Evolutionary conservation across 2,113 vertebrate species (phyloP).

Genomic region (Peucedramus taeniatus): DNA sequence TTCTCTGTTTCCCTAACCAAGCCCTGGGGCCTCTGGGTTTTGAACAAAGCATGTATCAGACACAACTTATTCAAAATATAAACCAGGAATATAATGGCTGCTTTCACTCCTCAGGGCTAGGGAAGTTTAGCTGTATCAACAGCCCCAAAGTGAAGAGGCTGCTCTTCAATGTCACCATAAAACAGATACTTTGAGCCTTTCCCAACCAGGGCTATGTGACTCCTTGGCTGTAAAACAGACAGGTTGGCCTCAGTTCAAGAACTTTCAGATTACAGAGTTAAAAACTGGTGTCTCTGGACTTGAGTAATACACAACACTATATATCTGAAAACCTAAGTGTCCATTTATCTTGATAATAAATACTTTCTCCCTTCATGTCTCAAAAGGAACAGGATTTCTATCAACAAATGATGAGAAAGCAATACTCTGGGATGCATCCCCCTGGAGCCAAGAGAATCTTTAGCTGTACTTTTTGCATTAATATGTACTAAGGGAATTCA

Average conservation of each 20-base stretch:
- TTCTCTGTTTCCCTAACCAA: neutral
- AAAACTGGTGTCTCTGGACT: constrained; percentile 28
- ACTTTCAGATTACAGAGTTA: constrained; percentile 21
- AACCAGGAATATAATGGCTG: neutral
- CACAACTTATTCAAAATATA: neutral
- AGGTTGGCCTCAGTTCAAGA: constrained; percentile 47
- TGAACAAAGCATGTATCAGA: neutral
- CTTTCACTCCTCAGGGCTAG: neutral
- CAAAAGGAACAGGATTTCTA: constrained; percentile 57
- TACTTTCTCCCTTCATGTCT: constrained; percentile 35
- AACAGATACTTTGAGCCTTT: neutral
- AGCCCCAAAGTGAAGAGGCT: neutral
- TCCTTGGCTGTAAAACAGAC: neutral
- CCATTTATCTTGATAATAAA: constrained; percentile 64
- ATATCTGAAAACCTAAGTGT: constrained; percentile 40
- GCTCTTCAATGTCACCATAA: neutral
- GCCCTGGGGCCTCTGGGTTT: neutral
- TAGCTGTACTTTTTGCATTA: constrained; percentile 33
- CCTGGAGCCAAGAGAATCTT: neutral
- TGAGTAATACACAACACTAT: constrained; percentile 14
- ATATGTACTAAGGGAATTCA: constrained; percentile 53
- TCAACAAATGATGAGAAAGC: constrained; percentile 65
- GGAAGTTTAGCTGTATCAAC: neutral
- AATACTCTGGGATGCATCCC: constrained; percentile 34
- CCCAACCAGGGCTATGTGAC: neutral